Percentiles rank a stretch among this genome's conserved stretches.
phyloP scores from a whole-genome alignment of 2,113 vertebrate genomes.

The Platysteira castanea region DNA sequence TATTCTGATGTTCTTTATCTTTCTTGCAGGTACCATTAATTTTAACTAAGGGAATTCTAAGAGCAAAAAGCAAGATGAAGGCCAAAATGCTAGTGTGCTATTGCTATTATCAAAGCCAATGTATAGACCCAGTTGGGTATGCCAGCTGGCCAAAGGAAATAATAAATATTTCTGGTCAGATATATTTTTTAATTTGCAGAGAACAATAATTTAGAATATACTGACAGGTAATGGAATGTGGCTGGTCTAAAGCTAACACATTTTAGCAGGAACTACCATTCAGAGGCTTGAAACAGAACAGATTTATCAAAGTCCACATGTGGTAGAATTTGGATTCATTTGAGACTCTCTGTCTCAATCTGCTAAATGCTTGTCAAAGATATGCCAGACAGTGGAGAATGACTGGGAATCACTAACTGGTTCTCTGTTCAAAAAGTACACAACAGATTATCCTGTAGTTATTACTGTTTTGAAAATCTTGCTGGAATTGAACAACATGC shows the following conservation, averaged over 20 bases:
- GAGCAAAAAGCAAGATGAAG: background rate
- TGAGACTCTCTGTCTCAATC: background rate
- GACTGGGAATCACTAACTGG: background rate
- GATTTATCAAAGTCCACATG: constrained; percentile 21
- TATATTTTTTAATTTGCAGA: background rate
- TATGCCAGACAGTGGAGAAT: background rate
- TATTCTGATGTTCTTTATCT: background rate
- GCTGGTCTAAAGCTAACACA: background rate
- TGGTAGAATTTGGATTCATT: background rate
- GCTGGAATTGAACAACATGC: background rate
- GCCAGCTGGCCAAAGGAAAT: background rate
- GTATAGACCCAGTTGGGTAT: background rate
- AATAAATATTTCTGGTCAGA: background rate
- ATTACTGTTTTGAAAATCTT: background rate
- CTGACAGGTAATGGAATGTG: background rate
- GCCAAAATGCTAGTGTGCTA: background rate
- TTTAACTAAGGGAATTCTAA: constrained; percentile 16
- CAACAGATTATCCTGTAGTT: background rate
- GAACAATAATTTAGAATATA: background rate
- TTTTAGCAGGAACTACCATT: background rate
- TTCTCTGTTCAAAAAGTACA: background rate
- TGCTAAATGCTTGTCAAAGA: background rate
- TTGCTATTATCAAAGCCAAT: background rate
- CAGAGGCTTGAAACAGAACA: background rate
- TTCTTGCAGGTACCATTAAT: constrained; percentile 28